Base-by-base conservation (phyloP, 2,113 vertebrate species). In the Rhea pennata region DNA sequence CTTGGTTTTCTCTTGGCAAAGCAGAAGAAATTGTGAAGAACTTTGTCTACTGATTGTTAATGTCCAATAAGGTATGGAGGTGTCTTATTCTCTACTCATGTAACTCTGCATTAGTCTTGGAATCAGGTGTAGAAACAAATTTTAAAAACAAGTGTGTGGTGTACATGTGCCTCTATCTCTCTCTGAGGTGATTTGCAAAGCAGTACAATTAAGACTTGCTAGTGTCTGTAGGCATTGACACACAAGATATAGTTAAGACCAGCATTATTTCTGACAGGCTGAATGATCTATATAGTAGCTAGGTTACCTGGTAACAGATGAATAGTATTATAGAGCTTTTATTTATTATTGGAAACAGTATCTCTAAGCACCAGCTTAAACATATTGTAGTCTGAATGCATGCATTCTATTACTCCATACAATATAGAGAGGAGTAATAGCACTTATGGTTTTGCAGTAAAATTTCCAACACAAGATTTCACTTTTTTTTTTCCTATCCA, bases 151-250 rank as follows among this genome's bases (percentile, higher is more conserved):
- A 36, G 12, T 2, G 9, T 8, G 5, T 20, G 9, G 16, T 3
- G 4, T 13, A 15, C 1, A 0, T 24, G 4, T 0, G 0, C 62
- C 6, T 65, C 15, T 64, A 4, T 26, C 12, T 42, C 26, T 51
- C 2, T 26, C 59, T 48, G 15, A 64, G 42, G 48, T 22, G 12
- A 67, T 51, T 78, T 78, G 2, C 26, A 44, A 73, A 80, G 15
- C 4, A 59, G 27, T 39, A 20, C 21, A 77, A 86, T 15, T 7
- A 59, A 59, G 20, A 64, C 21, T 51, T 90, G 6, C 33, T 69
- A 73, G 20, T 6, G 46, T 92, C 54, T 74, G 21, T 40, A 84
- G 61, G 23, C 14, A 19, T 31, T 81, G 54, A 13, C 19, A 2
- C 1, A 58, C 8, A 74, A 71, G 40, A 33, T 50, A 86, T 0